Evolutionary conservation across 2,888 invertebrate species (phyloP), one percentile per base, ranked within the genome.

Genomic region (Heliconius erato): DNA sequence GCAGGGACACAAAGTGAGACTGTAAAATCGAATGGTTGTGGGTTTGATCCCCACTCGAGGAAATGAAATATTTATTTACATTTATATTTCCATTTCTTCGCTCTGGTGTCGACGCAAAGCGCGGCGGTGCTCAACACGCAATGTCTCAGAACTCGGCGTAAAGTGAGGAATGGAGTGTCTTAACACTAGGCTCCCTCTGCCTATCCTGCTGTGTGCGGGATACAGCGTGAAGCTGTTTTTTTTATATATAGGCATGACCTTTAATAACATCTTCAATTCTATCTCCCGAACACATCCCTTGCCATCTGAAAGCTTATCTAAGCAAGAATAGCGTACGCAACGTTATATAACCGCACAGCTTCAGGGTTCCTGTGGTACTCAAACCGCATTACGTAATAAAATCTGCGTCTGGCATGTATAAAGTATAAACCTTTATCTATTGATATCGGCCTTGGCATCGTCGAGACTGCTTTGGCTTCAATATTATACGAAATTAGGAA

Each of bases 271-370:
- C n/a, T 84, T 63, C 82, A 69, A 78, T 69, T 82, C 79, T 76
- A 79, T 79, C 69, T 67, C 63, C 67, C 86, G 91, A 91, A 91
- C 90, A 85, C 80, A 91, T 91, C 88, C 86, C 87, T 87, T 88
- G 90, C 88, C 88, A 89, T 90, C 89, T 85, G 86, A 87, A 86
- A 88, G 90, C 91, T 92, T 92, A 91, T 91, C 91, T 84, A 80
- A 49, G 82, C 77, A 76, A 85, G 88, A 82, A 79, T 89, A 88
- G 86, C 87, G 88, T 92, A 93, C 93, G 92, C 93, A 92, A 92
- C 86, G 87, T 91, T 91, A 89, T 89, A 89, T 87, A 88, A 86
- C 86, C 84, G 82, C 86, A 81, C 74, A 84, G 83, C 74, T 89
- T 90, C 89, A 90, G 90, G 91, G 89, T 89, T 86, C 85, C 85